Base-by-base conservation (phyloP, 2,888 invertebrate genomes). In the Eurytoma adleriae region DNA sequence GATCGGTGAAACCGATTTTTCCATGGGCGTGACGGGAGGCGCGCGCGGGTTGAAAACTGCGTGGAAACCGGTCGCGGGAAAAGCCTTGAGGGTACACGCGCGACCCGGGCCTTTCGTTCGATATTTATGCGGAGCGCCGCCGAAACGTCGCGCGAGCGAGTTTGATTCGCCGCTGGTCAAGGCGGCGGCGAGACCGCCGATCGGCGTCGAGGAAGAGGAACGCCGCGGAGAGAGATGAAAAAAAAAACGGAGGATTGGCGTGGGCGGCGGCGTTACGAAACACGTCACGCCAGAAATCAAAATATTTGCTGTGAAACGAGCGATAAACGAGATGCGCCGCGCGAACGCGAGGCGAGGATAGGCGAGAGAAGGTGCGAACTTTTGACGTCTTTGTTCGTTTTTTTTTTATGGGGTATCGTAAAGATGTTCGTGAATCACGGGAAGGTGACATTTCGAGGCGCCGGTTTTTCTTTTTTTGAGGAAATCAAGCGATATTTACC, bases 211-310 rank as follows among this genome's bases (percentile, higher is more conserved):
- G 48, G 18, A 64, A 62, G 30, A 27, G 3, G 40, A 27, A 64
- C 13, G 40, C 27, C 24, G 48, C 40, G 40, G 10, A 40, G 16
- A 69, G 27, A 76, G 40, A 54, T 59, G 59, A 75, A 50, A 18
- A 16, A 77, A 12, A 12, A 1, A 14, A 27, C 14, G 24, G n/a
- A 64, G 57, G 48, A 48, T 54, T 0, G 61, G 27, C 12, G 74
- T 79, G 50, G 74, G 74, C 74, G 74, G 24, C n/a, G 52, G 62
- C 56, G 64, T 79, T 79, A 64, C 64, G 62, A 73, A 74, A 79
- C 62, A 61, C 67, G 73, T 68, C 68, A 68, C 24, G 40, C 24
- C 27, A 14, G 67, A 61, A 73, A 62, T 78, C 68, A 78, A 61
- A 73, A 78, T 73, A 73, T 78, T 78, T 73, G 67, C 4, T 27